phyloP scores from a whole-genome alignment of 2,113 vertebrate species.

The Brachyhypopomus occidentalis region DNA sequence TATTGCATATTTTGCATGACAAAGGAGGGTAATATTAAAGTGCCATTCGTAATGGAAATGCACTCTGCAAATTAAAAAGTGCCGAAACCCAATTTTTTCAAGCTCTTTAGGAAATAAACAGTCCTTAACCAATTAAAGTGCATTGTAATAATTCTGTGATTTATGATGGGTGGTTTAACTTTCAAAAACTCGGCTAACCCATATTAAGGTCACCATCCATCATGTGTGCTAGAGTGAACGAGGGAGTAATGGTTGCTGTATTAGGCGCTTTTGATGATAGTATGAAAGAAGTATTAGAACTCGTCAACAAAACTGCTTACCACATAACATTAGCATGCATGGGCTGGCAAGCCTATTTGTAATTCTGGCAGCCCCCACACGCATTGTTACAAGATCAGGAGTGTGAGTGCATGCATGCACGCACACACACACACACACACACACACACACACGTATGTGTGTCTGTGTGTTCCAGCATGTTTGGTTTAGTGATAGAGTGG shows the following conservation, averaged over 20 bases:
- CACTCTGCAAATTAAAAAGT: slow-evolving; percentile 99
- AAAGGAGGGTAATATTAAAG: slow-evolving; percentile 99
- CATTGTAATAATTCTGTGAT: slow-evolving; percentile 99
- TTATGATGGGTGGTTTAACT: slow-evolving; percentile 99
- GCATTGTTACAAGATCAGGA: slow-evolving; percentile 37
- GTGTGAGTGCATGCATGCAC: neutral
- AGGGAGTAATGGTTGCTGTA: slow-evolving; percentile 98
- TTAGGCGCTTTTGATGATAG: slow-evolving; percentile 99
- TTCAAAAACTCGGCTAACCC: slow-evolving; percentile 99
- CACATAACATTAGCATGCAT: slow-evolving; percentile 99
- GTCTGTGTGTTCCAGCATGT: slow-evolving; percentile 57
- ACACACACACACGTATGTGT: neutral
- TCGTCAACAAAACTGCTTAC: slow-evolving; percentile 99
- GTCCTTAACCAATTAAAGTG: slow-evolving; percentile 99
- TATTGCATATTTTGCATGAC: slow-evolving; percentile 99
- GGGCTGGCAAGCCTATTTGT: slow-evolving; percentile 98
- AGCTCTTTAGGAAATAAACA: slow-evolving; percentile 99
- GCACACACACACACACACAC: too few relatives aligned
- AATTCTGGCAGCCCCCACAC: slow-evolving; percentile 98
- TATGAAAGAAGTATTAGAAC: slow-evolving; percentile 99
- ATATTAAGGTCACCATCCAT: slow-evolving; percentile 99
- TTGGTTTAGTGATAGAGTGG: slow-evolving; percentile 96
- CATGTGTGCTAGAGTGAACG: slow-evolving; percentile 97
- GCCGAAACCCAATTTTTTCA: slow-evolving; percentile 94
- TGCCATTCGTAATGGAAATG: slow-evolving; percentile 99